Evolutionary conservation across 1,140 invertebrate species (phyloP).

Genomic region (Plutomurus gul): DNA sequence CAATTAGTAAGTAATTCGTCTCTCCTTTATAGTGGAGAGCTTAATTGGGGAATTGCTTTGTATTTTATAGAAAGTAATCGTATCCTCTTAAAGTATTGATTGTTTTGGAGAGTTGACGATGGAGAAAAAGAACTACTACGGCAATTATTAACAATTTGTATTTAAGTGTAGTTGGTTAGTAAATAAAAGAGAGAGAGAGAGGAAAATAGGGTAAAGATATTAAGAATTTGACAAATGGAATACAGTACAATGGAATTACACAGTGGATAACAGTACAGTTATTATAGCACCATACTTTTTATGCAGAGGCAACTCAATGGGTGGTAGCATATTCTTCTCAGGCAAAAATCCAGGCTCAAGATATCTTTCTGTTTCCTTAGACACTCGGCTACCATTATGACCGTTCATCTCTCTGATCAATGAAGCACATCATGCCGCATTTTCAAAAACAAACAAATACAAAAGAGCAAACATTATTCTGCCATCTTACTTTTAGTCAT

Average conservation of each 20-base stretch:
- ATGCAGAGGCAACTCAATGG: constrained; percentile 38
- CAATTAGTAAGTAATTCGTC: no score
- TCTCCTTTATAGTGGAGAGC: no score
- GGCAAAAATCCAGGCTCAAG: constrained; percentile 44
- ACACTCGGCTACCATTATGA: constrained; percentile 16
- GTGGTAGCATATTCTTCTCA: constrained; percentile 39
- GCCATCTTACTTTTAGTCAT: neutral
- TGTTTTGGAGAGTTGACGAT: no score
- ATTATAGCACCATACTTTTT: constrained; percentile 34
- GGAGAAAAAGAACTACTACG: no score
- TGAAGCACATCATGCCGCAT: constrained; percentile 21
- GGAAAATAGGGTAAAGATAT: neutral
- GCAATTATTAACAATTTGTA: no score
- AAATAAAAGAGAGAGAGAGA: neutral
- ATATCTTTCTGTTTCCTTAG: constrained; percentile 34
- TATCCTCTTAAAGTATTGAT: no score
- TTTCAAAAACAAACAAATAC: constrained; percentile 3
- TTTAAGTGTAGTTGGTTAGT: no score
- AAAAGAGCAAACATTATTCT: constrained; percentile 11
- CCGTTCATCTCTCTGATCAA: neutral
- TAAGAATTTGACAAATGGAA: no score
- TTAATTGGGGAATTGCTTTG: no score
- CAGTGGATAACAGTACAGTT: constrained; percentile 26
- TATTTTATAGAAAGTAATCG: no score
- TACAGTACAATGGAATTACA: constrained; percentile 25